phyloP scores from a whole-genome alignment of 37 sponge, comb jelly and placozoan genomes.

The Aplysina aerophoba region DNA sequence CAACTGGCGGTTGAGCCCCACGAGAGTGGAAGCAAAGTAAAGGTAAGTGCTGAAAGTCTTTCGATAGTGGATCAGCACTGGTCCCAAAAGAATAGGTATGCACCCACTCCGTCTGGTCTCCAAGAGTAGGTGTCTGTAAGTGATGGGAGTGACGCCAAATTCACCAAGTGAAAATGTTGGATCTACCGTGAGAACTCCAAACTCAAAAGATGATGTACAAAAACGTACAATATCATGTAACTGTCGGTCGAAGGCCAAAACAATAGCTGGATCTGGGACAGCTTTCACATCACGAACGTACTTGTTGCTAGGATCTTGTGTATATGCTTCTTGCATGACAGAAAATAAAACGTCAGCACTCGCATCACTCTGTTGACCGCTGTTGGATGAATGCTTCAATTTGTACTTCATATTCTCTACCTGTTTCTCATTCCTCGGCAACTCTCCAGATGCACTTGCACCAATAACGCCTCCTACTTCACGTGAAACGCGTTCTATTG shows the following conservation, averaged over 20 bases:
- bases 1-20: constrained; percentile 53
- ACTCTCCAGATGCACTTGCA: constrained; percentile 40
- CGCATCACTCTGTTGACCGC: not conserved
- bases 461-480: constrained; percentile 36
- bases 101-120: constrained; percentile 26
- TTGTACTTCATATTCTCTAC: constrained; percentile 26
- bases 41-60: constrained; percentile 51
- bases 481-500: constrained; percentile 26
- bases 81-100: constrained; percentile 49
- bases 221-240: constrained; percentile 49
- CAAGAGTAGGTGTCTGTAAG: constrained; percentile 46
- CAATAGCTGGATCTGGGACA: constrained; percentile 62
- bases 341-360: constrained; percentile 50
- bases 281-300: constrained; percentile 43
- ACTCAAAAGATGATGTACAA: constrained; percentile 40
- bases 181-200: constrained; percentile 50
- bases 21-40: constrained; percentile 64
- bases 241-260: constrained; percentile 44
- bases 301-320: constrained; percentile 39
- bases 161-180: constrained; percentile 63
- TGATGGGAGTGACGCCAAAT: constrained; percentile 59
- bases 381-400: not conserved
- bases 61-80: constrained; percentile 52
- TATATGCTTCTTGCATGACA: constrained; percentile 52
- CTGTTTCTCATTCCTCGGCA: constrained; percentile 51